Conservation (phyloP, 2,888 invertebrate genomes). For the Brenthis daphne region DNA sequence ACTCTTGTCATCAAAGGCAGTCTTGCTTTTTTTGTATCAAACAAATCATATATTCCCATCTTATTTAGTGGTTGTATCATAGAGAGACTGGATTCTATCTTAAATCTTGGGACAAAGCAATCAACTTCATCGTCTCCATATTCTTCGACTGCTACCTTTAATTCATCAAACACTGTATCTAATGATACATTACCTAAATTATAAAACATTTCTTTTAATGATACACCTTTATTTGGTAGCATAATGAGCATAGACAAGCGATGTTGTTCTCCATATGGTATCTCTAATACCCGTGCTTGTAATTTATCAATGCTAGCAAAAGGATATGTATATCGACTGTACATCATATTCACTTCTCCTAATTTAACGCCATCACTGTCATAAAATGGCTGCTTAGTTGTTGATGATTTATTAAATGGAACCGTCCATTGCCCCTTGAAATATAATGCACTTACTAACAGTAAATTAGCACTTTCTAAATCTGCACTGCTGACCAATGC, state of each 20-base stretch:
- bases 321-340: conserved; percentile 81
- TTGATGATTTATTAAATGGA: conserved; percentile 83
- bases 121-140: conserved; percentile 84
- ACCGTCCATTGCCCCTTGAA: conserved; percentile 88
- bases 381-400: conserved; percentile 79
- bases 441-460: conserved; percentile 85
- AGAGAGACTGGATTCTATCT: conserved; percentile 80
- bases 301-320: conserved; percentile 81
- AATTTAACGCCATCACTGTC: conserved; percentile 75
- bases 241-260: conserved; percentile 85
- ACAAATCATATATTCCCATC: conserved; percentile 80
- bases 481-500: conserved; percentile 61
- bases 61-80: conserved; percentile 76
- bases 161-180: conserved; percentile 73
- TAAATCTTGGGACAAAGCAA: conserved; percentile 85
- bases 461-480: conserved; percentile 77
- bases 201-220: conserved; percentile 75
- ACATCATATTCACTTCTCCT: conserved; percentile 89
- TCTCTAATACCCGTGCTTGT: conserved; percentile 84
- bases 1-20: conserved; percentile 74
- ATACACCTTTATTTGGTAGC: conserved; percentile 82
- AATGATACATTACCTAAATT: conserved; percentile 74
- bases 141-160: conserved; percentile 72
- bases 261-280: conserved; percentile 84
- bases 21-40: conserved; percentile 65